Conservation (phyloP, 2,888 invertebrate genomes). For the Hypercompe scribonia region DNA sequence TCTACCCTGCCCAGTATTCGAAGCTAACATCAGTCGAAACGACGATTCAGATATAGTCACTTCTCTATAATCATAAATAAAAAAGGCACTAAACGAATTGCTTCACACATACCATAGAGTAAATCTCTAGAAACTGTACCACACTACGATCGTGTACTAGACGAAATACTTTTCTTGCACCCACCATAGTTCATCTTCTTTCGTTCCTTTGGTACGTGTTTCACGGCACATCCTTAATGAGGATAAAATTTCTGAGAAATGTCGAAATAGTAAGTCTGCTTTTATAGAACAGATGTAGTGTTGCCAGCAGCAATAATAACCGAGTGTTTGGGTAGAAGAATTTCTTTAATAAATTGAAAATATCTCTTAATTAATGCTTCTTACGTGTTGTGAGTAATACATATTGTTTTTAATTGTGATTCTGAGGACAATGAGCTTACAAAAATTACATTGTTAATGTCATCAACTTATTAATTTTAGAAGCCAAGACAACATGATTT, state of each 20-base stretch:
- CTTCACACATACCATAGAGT: background rate
- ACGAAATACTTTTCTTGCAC: background rate
- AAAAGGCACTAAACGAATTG: background rate
- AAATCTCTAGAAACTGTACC: background rate
- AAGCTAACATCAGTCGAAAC: constrained; percentile 5
- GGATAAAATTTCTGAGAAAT: background rate
- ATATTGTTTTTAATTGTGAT: too few species aligned
- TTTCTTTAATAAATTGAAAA: too few species aligned
- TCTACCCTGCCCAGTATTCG: background rate
- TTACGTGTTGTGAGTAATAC: background rate
- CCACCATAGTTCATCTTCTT: too few species aligned
- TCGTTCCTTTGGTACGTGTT: background rate
- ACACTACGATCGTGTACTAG: background rate
- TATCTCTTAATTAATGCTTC: background rate
- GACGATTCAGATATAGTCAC: constrained; percentile 66
- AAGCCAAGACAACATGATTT: too few species aligned
- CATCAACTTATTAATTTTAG: too few species aligned
- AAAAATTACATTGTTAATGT: too few species aligned
- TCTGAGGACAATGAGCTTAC: too few species aligned
- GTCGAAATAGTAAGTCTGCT: background rate
- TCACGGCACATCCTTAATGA: background rate
- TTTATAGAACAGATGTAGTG: background rate
- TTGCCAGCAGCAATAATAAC: background rate
- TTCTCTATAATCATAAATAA: constrained; percentile 54
- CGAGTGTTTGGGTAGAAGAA: background rate